Percentiles rank a stretch among this genome's conserved stretches.
Evolutionary conservation across 2,888 invertebrate genomes (phyloP).

Genomic region (Philhelius pedissequus): DNA sequence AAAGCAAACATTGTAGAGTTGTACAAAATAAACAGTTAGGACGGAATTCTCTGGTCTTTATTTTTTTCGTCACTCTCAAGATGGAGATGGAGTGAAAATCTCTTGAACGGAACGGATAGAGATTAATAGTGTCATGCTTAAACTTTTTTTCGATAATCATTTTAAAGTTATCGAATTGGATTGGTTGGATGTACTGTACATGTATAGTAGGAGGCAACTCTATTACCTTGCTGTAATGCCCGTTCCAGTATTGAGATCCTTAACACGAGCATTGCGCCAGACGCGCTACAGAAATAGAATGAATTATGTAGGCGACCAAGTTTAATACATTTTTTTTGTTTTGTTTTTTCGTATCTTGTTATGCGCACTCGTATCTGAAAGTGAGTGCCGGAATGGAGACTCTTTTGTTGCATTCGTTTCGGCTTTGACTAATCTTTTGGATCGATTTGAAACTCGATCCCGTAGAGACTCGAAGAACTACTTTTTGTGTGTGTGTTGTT

Average conservation of each 20-base stretch:
- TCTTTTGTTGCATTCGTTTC: constrained; percentile 37
- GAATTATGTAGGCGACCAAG: constrained; percentile 61
- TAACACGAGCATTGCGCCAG: constrained; percentile 27
- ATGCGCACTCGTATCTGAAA: neutral
- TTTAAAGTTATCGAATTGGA: constrained; percentile 35
- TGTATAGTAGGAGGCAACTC: constrained; percentile 4
- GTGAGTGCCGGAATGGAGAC: neutral
- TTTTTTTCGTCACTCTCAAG: neutral
- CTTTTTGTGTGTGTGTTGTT: neutral
- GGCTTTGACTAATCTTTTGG: constrained; percentile 47
- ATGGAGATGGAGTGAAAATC: constrained; percentile 32
- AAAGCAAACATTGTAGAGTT: neutral
- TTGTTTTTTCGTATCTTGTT: neutral
- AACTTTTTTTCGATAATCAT: constrained; percentile 33
- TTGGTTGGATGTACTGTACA: too few relatives aligned
- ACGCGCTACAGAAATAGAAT: constrained; percentile 27
- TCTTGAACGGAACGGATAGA: constrained; percentile 3
- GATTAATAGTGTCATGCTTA: constrained; percentile 47
- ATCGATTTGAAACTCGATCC: constrained; percentile 55
- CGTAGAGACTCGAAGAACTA: constrained; percentile 13
- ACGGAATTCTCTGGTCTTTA: constrained; percentile 24
- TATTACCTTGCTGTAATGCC: neutral
- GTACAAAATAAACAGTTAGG: constrained; percentile 16
- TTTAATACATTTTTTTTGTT: constrained; percentile 7
- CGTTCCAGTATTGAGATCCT: constrained; percentile 36